Evolutionary conservation across 2,797 vertebrate species (phyloP).

Genomic region (Anisognathus igniventris): DNA sequence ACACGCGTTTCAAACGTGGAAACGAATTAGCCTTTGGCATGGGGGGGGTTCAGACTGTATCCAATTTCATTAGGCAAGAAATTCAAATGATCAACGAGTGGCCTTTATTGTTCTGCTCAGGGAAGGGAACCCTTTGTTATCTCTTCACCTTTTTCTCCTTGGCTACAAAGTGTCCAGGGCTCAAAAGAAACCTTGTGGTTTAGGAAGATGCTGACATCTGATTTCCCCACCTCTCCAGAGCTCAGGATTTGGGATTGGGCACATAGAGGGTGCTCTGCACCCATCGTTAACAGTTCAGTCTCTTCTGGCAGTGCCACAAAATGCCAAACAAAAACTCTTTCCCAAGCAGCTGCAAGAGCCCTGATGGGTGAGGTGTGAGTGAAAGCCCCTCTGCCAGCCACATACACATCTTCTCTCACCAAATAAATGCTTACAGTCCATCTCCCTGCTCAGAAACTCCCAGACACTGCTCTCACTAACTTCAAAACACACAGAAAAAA

Average conservation of each 20-base stretch:
- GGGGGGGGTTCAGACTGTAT: constrained; percentile 17
- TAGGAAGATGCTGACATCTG: neutral
- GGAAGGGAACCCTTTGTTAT: neutral
- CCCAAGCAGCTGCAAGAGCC: neutral
- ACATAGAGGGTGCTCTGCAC: neutral
- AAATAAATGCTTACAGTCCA: neutral
- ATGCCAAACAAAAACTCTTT: neutral
- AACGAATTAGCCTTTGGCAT: constrained; percentile 52
- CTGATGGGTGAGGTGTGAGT: neutral
- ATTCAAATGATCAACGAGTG: constrained; percentile 17
- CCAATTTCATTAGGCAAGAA: constrained; percentile 56
- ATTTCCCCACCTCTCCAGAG: neutral
- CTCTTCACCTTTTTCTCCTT: neutral
- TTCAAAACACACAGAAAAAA: neutral
- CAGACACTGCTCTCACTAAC: neutral
- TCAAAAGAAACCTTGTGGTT: neutral
- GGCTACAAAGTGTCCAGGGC: neutral
- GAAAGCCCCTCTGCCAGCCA: neutral
- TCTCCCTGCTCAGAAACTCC: neutral
- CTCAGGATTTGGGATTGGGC: neutral
- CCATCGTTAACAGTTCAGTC: neutral
- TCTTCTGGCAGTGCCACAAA: neutral
- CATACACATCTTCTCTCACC: fast-evolving
- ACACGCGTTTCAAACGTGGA: constrained; percentile 30
- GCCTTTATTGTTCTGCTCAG: constrained; percentile 40